Evolutionary conservation across 2,888 invertebrate species (phyloP), one percentile per base, ranked within the genome.

Genomic region (Nasonia oneida): DNA sequence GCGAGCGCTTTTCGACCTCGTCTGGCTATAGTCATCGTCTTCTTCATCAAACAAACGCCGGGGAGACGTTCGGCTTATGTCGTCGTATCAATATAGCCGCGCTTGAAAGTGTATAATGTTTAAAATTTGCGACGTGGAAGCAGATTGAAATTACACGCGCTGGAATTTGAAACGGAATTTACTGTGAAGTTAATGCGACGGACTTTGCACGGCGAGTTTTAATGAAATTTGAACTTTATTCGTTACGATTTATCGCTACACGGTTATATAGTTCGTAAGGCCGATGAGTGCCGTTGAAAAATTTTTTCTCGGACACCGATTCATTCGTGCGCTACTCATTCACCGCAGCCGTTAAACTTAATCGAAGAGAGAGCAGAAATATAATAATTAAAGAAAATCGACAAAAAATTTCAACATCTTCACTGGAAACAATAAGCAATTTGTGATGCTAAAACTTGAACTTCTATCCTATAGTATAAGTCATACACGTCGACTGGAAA

Each of bases 361-460:
- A 47, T 47, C 12, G 57, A 61, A 61, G 53, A 53, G 18, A 61
- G 57, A 61, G n/a, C n/a, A 8, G 2, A 61, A 61, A 12, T 47
- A 47, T 47, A 47, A 39, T 37, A 57, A 15, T 67, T 53, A 18
- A 75, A 3, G 53, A 10, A 42, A 5, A n/a, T 47, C 33, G 23
- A 42, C 3, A n/a, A 42, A n/a, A 3, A 33, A 33, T 80, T 53
- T n/a, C 6, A 29, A 76, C n/a, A 70, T 37, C 33, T 82, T 10
- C 23, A 64, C 6, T 39, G 12, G 50, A 53, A 53, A 85, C 82
- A 79, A 85, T 82, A 73, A 79, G 82, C 37, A 67, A 79, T 86
- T 82, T 57, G 6, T 10, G 47, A 10, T 5, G 18, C 0, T 29
- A 81, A 73, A 42, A 70, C 8, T 47, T 3, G 6, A 74, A 75